Percentiles rank a stretch among this genome's conserved stretches.
phyloP scores from a whole-genome alignment of 1,140 invertebrate species.

The Drosophila trapezifrons region DNA sequence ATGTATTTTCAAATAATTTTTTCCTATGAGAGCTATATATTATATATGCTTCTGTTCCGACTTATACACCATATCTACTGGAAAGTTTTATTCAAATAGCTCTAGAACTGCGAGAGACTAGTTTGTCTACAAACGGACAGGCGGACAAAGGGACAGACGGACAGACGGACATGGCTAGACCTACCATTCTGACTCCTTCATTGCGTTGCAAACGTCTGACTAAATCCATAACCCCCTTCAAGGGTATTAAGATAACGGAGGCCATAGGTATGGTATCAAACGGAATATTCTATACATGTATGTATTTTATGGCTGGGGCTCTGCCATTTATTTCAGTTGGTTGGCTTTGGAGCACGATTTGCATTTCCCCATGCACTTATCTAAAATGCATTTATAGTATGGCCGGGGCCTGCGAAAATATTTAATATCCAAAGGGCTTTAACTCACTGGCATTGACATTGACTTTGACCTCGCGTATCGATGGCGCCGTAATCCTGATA shows the following conservation, averaged over 20 bases:
- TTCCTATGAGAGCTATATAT: too few species aligned
- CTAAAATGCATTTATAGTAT: slow-evolving; percentile 28
- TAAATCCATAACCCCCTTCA: too few species aligned
- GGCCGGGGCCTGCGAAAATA: not conserved
- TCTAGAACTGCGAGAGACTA: too few species aligned
- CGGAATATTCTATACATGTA: slow-evolving; percentile 1
- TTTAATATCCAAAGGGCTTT: slow-evolving; percentile 17
- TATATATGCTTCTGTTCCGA: too few species aligned
- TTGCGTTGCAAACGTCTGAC: too few species aligned
- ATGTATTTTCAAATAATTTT: too few species aligned
- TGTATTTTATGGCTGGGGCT: slow-evolving; percentile 27
- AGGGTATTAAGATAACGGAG: not conserved
- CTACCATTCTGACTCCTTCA: too few species aligned
- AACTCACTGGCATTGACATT: slow-evolving; percentile 36
- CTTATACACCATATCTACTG: too few species aligned
- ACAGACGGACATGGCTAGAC: too few species aligned
- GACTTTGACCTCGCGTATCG: slow-evolving; percentile 21
- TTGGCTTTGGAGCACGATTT: slow-evolving; percentile 32
- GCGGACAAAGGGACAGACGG: too few species aligned
- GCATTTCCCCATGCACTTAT: slow-evolving; percentile 32
- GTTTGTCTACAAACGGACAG: too few species aligned
- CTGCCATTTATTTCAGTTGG: slow-evolving; percentile 42
- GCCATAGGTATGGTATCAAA: slow-evolving; percentile 16
- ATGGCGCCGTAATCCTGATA: slow-evolving; percentile 23
- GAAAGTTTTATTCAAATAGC: too few species aligned